Base-by-base conservation (phyloP, 2,797 vertebrate genomes). In the Acanthurus leucopareius region DNA sequence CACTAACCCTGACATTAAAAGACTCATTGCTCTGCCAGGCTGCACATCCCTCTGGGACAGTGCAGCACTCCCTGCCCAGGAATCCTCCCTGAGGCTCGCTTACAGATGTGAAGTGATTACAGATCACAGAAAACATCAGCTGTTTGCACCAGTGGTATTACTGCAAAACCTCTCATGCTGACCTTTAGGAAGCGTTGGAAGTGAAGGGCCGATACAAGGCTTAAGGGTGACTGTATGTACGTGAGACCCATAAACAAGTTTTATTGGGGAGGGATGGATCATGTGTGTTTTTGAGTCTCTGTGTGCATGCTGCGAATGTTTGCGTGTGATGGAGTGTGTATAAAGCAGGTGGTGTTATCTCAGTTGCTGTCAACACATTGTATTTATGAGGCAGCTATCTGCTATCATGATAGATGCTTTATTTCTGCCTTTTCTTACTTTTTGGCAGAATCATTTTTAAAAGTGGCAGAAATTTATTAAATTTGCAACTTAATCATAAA, bases 61-160 rank as follows among this genome's bases (percentile, higher is more conserved):
- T 15, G 70, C 48, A 52, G 28, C 73, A 49, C 62, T 47, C 42
- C 69, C 65, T 40, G 9, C 22, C 9, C 51, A 59, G 67, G 48
- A 80, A 67, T 60, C 54, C 35, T 81, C 62, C 56, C 17, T 10
- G 14, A 45, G 57, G 59, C 45, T 79, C 66, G 35, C 73, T 69
- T 75, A 68, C 75, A 84, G 64, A 88, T 72, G 47, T 53, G 49
- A 75, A 64, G 81, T 69, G 79, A 76, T 83, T 81, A 83, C 72
- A 75, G 71, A 73, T 74, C 47, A 56, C 62, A 73, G 80, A 56
- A 68, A 75, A 71, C 67, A 82, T 83, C 86, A 90, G 77, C 80
- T 84, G 82, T 77, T 88, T 74, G 69, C 72, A 66, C 48, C 51
- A 8, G 35, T 35, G 58, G 40, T 53, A 35, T 68, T 59, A 44